Evolutionary conservation across 1,140 invertebrate species (phyloP).

Genomic region (Saccostrea cuccullata): DNA sequence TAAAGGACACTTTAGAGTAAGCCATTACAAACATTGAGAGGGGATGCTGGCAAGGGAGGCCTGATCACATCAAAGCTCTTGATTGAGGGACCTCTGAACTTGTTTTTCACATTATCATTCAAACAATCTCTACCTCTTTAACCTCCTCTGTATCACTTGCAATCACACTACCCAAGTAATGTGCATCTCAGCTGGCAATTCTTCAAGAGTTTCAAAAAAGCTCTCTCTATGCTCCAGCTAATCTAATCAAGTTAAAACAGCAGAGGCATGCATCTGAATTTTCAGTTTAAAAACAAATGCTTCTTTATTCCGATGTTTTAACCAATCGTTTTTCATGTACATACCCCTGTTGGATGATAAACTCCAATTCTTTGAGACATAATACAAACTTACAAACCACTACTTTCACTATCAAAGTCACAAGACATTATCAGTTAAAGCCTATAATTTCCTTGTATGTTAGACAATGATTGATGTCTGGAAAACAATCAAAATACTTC

Average conservation of each 20-base stretch:
- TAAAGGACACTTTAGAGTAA: not conserved
- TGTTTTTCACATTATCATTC: constrained; percentile 13
- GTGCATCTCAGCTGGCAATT: constrained; percentile 32
- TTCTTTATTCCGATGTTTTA: not conserved
- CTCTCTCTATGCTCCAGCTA: not conserved
- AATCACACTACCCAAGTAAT: not conserved
- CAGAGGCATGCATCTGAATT: not conserved
- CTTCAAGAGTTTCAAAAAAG: not conserved
- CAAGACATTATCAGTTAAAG: not conserved
- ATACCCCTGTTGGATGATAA: not conserved
- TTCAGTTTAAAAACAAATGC: not conserved
- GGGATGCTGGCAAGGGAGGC: not conserved
- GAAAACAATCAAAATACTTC: not conserved
- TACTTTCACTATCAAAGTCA: constrained; percentile 2
- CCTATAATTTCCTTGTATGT: not conserved
- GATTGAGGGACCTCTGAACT: not conserved
- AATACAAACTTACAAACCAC: not conserved
- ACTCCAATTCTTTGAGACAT: not conserved
- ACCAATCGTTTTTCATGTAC: not conserved
- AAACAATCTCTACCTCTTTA: not conserved
- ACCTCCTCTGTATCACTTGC: constrained; percentile 4
- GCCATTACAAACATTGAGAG: not conserved
- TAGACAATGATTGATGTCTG: not conserved
- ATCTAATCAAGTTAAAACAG: constrained; percentile 18
- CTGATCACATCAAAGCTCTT: not conserved